Evolutionary conservation across 2,888 invertebrate species (phyloP), one percentile per base, ranked within the genome.

Genomic region (Euspilapteryx auroguttella): DNA sequence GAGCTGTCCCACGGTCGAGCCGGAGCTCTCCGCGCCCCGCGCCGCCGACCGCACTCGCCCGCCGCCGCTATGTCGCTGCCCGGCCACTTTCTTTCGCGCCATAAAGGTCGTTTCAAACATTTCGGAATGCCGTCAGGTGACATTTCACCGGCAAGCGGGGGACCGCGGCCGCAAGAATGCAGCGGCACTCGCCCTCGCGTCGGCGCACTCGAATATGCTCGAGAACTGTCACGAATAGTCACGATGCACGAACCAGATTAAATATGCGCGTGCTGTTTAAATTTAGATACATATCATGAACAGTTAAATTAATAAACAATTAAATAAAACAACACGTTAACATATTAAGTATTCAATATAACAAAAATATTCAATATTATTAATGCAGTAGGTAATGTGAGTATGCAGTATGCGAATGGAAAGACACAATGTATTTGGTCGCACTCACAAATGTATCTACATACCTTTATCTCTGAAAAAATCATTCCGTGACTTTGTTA

Each of bases 21-120:
- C 59, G 49, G 32, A 49, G 47, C 41, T 34, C 35, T 30, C 50
- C 45, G 47, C 49, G 49, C 54, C 40, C 49, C 39, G 52, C 54
- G 52, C 55, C 44, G 45, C 49, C 21, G 32, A 30, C 30, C 33
- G 21, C 27, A 27, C 24, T 40, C 39, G 12, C 26, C 11, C 26
- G 21, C 11, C 20, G 11, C 32, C 30, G 8, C 10, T 11, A 14
- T 20, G 15, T 26, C 29, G 17, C 24, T 22, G n/a, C 22, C 46
- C 46, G 41, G 40, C 43, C 69, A 71, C 73, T 73, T 73, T 75
- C 73, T 73, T 73, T 75, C 73, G 73, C 73, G 69, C 73, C 73
- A 71, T 75, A 73, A 71, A 75, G 73, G 73, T 73, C 73, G 73
- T 73, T 71, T 75, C 71, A 75, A 75, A 75, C 73, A 73, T 71